Base-by-base conservation (phyloP, 2,888 invertebrate genomes). In the Lissonota sp. region DNA sequence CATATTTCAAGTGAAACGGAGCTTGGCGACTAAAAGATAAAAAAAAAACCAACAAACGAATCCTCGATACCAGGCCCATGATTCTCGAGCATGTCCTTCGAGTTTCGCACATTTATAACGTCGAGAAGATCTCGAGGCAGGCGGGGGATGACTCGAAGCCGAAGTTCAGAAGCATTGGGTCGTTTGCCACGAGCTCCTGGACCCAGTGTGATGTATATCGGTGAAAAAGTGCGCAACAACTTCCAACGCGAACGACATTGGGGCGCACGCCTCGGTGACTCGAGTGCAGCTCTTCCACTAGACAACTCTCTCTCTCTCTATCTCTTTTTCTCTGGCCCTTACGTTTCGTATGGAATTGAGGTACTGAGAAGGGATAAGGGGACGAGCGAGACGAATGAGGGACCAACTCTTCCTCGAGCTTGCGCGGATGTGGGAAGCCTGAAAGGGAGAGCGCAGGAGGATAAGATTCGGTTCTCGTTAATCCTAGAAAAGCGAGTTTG, bases 141-240 rank as follows among this genome's bases (percentile, higher is more conserved):
- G 51, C 4, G 5, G 14, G 14, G 53, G 53, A 26, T 26, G 26
- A 7, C 14, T n/a, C 14, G 53, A 44, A 37, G 26, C 26, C 46
- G 37, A 44, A 66, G 60, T 71, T 75, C 70, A 7, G 49, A 44
- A 75, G 71, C 53, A 16, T 55, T 44, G 10, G 37, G 14, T 42
- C 57, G 55, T 44, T 71, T 57, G 46, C 51, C 44, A 79, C 44
- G 16, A 51, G 58, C 46, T 57, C 39, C n/a, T 51, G 44, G n/a
- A n/a, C 39, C 16, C 53, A 42, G 42, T 49, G 64, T 69, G 80
- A 81, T 84, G 78, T 79, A 79, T 80, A 57, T 7, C 37, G 76
- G 74, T 76, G 57, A 79, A 84, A 83, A 81, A 84, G 83, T 79
- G 78, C 66, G 69, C 72, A 84, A 81, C 79, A 84, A 83, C 83